phyloP scores from a whole-genome alignment of 1,140 invertebrate genomes.

The Drosophila murphyi region DNA sequence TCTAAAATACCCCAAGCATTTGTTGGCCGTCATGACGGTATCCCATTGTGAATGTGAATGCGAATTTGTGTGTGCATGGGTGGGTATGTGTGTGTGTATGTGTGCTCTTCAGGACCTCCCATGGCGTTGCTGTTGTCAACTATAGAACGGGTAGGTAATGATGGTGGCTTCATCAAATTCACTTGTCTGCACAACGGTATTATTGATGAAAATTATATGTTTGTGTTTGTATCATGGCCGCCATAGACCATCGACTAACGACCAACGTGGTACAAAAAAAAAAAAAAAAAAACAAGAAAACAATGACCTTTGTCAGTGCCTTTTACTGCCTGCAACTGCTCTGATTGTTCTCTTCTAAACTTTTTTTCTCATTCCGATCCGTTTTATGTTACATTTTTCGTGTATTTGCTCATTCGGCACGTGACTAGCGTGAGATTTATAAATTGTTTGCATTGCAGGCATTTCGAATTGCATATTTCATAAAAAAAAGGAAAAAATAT shows the following conservation, averaged over 20 bases:
- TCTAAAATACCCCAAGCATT: constrained; percentile 58
- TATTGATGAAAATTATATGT: constrained; percentile 70
- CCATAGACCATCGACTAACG: constrained; percentile 33
- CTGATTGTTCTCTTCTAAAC: constrained; percentile 22
- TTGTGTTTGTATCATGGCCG: constrained; percentile 55
- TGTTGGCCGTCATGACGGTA: constrained; percentile 49
- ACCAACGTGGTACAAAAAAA: constrained; percentile 1
- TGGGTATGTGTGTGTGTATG: constrained; percentile 11
- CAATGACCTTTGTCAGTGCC: constrained; percentile 40
- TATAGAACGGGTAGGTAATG: neutral
- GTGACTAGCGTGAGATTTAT: constrained; percentile 54
- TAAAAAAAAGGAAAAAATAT: neutral
- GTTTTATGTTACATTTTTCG: constrained; percentile 45
- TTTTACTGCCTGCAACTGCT: neutral
- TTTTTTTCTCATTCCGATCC: neutral
- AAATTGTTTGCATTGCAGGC: constrained; percentile 39
- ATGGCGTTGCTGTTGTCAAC: constrained; percentile 41
- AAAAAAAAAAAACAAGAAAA: constrained; percentile 14
- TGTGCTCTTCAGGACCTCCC: constrained; percentile 43
- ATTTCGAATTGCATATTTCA: constrained; percentile 44
- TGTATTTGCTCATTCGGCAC: constrained; percentile 46
- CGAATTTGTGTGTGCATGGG: constrained; percentile 3
- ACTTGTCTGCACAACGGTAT: constrained; percentile 63
- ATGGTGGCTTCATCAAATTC: constrained; percentile 60
- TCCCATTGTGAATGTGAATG: constrained; percentile 47